These are phyloP conservation scores for Scaptomyza reducta DNA, from an alignment of 2,888 invertebrate genomes.

Conservation along the genomic window DNA sequence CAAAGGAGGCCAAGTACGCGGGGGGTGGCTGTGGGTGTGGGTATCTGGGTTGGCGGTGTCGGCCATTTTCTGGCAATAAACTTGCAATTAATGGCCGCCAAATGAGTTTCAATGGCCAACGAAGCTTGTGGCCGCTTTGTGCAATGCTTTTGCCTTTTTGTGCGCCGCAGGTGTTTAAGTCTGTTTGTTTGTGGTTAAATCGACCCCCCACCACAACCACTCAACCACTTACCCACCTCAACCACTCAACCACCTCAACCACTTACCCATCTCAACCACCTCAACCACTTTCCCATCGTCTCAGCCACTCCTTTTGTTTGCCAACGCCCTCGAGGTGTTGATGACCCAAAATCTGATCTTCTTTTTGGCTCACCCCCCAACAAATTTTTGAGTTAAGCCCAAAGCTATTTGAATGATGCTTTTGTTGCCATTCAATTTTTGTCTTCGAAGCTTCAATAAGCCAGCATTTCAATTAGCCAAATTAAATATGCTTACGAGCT, in stretches of 20 bases:
- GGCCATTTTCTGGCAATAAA: slow-evolving; percentile 70
- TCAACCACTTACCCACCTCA: too few species aligned
- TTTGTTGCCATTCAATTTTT: slow-evolving; percentile 7
- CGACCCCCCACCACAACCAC: too few species aligned
- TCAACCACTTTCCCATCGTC: too few species aligned
- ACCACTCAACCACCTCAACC: too few species aligned
- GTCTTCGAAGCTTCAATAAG: background rate
- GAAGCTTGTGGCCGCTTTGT: slow-evolving; percentile 38
- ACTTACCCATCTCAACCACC: too few species aligned
- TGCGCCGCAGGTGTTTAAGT: slow-evolving; percentile 41
- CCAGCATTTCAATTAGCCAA: slow-evolving; percentile 2
- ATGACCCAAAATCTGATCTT: slow-evolving; percentile 21
- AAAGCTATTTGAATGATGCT: slow-evolving; percentile 13
- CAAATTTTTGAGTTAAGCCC: slow-evolving; percentile 17
- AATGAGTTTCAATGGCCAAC: slow-evolving; percentile 58
- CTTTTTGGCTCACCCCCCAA: slow-evolving; percentile 5
- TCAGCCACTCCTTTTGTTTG: too few species aligned
- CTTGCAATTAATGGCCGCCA: slow-evolving; percentile 64
- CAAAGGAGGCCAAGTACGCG: background rate
- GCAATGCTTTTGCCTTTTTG: slow-evolving; percentile 27
- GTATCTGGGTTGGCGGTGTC: slow-evolving; percentile 7
- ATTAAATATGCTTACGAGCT: background rate
- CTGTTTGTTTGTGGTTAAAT: slow-evolving; percentile 18
- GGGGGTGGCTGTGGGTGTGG: background rate
- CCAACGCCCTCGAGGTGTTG: slow-evolving; percentile 22